These are phyloP conservation scores for Sitobion miscanthi DNA, from an alignment of 1,140 invertebrate genomes.

Conservation along the genomic window DNA sequence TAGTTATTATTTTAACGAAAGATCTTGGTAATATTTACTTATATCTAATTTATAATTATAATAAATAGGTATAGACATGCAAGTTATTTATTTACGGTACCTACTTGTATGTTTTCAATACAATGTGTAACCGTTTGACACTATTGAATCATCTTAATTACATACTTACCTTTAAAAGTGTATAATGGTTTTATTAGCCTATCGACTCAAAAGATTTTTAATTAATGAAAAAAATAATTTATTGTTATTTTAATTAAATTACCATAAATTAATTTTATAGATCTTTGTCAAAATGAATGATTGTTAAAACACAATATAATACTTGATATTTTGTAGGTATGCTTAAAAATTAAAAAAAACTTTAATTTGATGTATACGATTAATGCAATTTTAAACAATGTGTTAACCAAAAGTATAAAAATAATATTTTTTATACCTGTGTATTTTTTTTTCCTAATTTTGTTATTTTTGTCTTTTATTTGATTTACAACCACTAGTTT, in stretches of 20 bases:
- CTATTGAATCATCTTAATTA: not conserved
- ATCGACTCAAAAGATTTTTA: not conserved
- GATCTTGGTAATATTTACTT: not conserved
- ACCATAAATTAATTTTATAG: not conserved
- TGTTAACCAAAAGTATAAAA: not conserved
- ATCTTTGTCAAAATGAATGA: not conserved
- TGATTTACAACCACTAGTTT: not conserved
- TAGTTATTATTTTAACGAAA: not conserved
- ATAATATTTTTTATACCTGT: not conserved
- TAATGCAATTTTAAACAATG: not conserved
- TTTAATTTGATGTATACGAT: not conserved
- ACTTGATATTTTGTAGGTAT: too few relatives aligned
- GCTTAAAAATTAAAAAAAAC: not conserved
- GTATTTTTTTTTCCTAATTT: not conserved
- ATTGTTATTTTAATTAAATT: not conserved
- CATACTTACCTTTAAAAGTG: not conserved
- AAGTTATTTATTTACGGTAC: not conserved
- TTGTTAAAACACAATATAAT: too few relatives aligned
- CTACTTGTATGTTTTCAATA: not conserved
- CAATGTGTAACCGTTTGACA: not conserved
- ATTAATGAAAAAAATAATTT: too few relatives aligned
- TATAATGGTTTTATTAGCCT: not conserved
- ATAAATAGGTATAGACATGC: not conserved
- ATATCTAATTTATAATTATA: not conserved
- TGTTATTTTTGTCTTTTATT: not conserved